Percentiles rank a stretch among this genome's conserved stretches.
These are phyloP conservation scores for Ooceraea biroi DNA, from an alignment of 1,140 invertebrate genomes.

Conservation along the genomic window DNA sequence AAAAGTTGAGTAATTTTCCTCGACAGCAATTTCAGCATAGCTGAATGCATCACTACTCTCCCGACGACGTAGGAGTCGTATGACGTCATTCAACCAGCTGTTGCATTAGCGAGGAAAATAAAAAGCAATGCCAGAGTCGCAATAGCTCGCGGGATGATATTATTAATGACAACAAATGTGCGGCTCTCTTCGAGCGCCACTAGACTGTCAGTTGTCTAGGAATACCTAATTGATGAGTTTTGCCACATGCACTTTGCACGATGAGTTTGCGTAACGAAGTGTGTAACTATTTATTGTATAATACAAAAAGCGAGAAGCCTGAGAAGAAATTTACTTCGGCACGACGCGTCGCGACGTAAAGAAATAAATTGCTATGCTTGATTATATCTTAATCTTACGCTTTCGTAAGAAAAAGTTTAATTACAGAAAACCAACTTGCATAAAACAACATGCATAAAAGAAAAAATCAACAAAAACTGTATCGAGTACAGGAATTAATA, in stretches of 20 bases:
- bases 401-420: no score
- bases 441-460: neutral
- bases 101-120: constrained; percentile 67
- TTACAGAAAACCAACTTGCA: neutral
- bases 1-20: constrained; percentile 14
- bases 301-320: neutral
- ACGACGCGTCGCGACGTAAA: no score
- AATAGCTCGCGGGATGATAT: constrained; percentile 66
- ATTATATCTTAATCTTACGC: no score
- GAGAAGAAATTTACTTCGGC: neutral
- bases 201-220: constrained; percentile 12
- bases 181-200: constrained; percentile 45
- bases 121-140: constrained; percentile 63
- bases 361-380: neutral
- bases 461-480: neutral
- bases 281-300: constrained; percentile 11
- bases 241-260: constrained; percentile 45
- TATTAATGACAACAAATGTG: constrained; percentile 68
- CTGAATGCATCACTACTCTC: constrained; percentile 60
- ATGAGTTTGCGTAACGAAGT: constrained; percentile 59
- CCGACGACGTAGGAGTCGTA: constrained; percentile 65
- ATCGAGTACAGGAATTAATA: neutral
- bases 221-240: constrained; percentile 63
- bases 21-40: constrained; percentile 12
- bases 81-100: constrained; percentile 74